A percentile compares a stretch with the other conserved stretches of the same genome.
Evolutionary conservation across 2,888 invertebrate genomes (phyloP).

Genomic region (Athrips mouffetella): DNA sequence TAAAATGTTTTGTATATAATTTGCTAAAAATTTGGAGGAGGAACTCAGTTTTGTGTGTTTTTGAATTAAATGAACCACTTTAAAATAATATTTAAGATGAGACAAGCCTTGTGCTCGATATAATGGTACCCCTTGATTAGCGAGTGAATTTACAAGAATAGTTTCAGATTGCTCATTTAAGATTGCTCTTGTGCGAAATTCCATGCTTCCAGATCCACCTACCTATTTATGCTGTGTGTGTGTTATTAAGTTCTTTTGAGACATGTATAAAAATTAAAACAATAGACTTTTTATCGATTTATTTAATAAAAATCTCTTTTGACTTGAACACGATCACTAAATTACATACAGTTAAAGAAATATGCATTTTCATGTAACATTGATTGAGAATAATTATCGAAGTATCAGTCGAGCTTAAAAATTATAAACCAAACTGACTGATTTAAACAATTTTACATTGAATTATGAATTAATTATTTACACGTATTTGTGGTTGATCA

Average conservation of each 20-base stretch:
- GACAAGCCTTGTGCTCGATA: too few relatives aligned
- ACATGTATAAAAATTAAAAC: slow-evolving; percentile 28
- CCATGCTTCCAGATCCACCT: too few relatives aligned
- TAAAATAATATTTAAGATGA: too few relatives aligned
- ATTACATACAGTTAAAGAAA: slow-evolving; percentile 73
- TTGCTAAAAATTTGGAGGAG: neutral
- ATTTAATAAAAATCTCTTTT: slow-evolving; percentile 77
- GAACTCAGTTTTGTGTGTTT: too few relatives aligned
- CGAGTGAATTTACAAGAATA: too few relatives aligned
- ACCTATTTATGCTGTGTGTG: too few relatives aligned
- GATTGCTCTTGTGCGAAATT: too few relatives aligned
- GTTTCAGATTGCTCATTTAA: too few relatives aligned
- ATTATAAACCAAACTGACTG: slow-evolving; percentile 60
- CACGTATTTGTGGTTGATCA: neutral
- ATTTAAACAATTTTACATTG: slow-evolving; percentile 45
- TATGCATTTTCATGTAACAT: slow-evolving; percentile 61
- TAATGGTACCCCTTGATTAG: too few relatives aligned
- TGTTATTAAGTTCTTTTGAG: too few relatives aligned
- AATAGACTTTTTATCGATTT: slow-evolving; percentile 49
- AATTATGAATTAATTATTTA: slow-evolving; percentile 11
- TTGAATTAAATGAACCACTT: too few relatives aligned
- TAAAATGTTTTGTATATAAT: neutral
- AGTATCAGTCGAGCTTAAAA: slow-evolving; percentile 65
- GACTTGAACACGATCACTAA: slow-evolving; percentile 79
- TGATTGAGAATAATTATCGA: slow-evolving; percentile 52